These are phyloP conservation scores for Papilio helenus DNA, from an alignment of 1,140 invertebrate species.

Conservation along the genomic window DNA sequence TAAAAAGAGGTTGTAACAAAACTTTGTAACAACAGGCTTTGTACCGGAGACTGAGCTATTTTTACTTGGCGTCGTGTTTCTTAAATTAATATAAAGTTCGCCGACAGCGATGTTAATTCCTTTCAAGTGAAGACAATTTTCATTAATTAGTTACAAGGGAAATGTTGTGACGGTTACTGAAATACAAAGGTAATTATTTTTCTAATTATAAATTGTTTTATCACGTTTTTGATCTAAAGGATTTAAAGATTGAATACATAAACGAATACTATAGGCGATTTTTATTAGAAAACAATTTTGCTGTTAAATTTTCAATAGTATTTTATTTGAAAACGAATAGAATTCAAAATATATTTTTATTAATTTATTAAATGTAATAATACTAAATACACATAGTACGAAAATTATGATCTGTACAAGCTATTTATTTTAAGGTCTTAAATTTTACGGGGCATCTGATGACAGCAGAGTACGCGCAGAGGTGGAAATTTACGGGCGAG, in stretches of 20 bases:
- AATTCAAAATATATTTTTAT: too few relatives aligned
- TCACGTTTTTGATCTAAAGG: too few relatives aligned
- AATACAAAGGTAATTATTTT: neutral
- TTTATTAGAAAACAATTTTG: too few relatives aligned
- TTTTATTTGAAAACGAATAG: too few relatives aligned
- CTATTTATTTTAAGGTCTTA: neutral
- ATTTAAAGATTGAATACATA: too few relatives aligned
- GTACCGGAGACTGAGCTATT: neutral
- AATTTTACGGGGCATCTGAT: neutral
- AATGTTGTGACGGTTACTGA: neutral
- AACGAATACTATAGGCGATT: too few relatives aligned
- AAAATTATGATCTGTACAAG: neutral
- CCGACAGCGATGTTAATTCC: neutral
- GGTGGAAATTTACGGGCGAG: constrained; percentile 11
- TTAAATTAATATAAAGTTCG: constrained; percentile 9
- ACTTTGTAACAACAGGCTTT: neutral
- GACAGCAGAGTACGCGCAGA: neutral
- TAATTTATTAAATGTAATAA: too few relatives aligned
- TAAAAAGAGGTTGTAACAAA: neutral
- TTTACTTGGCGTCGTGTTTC: neutral
- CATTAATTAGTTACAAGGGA: neutral
- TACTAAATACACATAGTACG: too few relatives aligned
- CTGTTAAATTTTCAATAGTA: too few relatives aligned
- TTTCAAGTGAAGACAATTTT: constrained; percentile 11
- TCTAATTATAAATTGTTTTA: neutral